A percentile compares a stretch with the other conserved stretches of the same genome.
These are phyloP conservation scores for Bedellia somnulentella DNA, from an alignment of 2,888 invertebrate species.

Conservation along the genomic window DNA sequence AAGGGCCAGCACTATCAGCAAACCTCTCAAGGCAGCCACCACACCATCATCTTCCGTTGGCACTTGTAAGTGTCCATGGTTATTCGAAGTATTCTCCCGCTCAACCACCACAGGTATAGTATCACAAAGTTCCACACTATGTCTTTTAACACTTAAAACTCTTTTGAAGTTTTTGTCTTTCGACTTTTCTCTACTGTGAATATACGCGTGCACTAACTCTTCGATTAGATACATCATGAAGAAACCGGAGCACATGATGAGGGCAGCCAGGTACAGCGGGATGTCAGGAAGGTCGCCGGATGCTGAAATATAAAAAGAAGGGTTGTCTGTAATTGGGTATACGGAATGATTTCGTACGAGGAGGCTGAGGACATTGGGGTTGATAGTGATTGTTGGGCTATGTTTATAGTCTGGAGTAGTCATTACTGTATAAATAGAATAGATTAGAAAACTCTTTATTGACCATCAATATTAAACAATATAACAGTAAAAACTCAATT, in stretches of 20 bases:
- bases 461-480: too few relatives aligned
- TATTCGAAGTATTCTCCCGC: slow-evolving; percentile 11
- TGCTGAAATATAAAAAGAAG: slow-evolving; percentile 20
- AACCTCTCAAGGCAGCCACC: slow-evolving; percentile 64
- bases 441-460: too few relatives aligned
- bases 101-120: not conserved
- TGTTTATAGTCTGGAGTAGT: too few relatives aligned
- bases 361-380: too few relatives aligned
- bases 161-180: slow-evolving; percentile 26
- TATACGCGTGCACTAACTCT: slow-evolving; percentile 72
- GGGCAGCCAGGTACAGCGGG: slow-evolving; percentile 67
- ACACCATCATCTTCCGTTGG: slow-evolving; percentile 26
- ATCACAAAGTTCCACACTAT: slow-evolving; percentile 20
- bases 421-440: too few relatives aligned
- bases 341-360: too few relatives aligned
- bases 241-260: slow-evolving; percentile 75
- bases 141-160: slow-evolving; percentile 34
- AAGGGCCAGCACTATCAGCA: slow-evolving; percentile 76
- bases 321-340: too few relatives aligned
- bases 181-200: slow-evolving; percentile 54
- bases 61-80: slow-evolving; percentile 28
- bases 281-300: slow-evolving; percentile 50
- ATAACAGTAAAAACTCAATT: too few relatives aligned
- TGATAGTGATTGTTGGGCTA: too few relatives aligned
- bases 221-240: slow-evolving; percentile 78